phyloP scores from a whole-genome alignment of 2,113 vertebrate species.

The Microcebus griseorufus region DNA sequence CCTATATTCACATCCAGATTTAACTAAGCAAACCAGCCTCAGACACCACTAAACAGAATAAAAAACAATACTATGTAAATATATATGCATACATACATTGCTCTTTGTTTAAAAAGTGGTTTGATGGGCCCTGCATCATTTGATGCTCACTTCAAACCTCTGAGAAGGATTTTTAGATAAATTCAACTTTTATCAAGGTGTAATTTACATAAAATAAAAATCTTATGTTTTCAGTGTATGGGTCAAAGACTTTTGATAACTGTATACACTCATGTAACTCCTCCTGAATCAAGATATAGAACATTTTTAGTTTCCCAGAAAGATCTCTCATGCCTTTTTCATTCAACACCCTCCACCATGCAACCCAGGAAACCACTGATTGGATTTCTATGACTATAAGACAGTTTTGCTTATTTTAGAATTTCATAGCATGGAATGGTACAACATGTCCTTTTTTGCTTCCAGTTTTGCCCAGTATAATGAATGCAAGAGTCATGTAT shows the following conservation, averaged over 20 bases:
- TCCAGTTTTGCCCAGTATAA: background rate
- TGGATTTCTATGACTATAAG: background rate
- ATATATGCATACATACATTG: no score
- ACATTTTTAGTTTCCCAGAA: background rate
- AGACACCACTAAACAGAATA: background rate
- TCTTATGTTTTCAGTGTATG: background rate
- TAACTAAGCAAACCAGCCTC: background rate
- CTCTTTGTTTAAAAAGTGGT: background rate
- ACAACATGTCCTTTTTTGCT: background rate
- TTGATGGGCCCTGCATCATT: background rate
- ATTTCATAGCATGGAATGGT: background rate
- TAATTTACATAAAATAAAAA: background rate
- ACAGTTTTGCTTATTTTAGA: background rate
- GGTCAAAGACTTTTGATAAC: background rate
- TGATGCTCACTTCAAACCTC: background rate
- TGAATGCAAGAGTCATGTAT: background rate
- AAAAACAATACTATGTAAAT: background rate
- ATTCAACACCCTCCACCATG: background rate
- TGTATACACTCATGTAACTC: accelerated
- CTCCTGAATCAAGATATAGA: background rate
- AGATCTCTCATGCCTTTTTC: background rate
- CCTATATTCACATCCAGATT: background rate
- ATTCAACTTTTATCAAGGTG: background rate
- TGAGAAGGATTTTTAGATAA: background rate
- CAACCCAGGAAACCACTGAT: accelerated